A percentile compares a stretch with the other conserved stretches of the same genome.
Conservation (phyloP, 2,888 invertebrate genomes). For the Callosobruchus maculatus region DNA sequence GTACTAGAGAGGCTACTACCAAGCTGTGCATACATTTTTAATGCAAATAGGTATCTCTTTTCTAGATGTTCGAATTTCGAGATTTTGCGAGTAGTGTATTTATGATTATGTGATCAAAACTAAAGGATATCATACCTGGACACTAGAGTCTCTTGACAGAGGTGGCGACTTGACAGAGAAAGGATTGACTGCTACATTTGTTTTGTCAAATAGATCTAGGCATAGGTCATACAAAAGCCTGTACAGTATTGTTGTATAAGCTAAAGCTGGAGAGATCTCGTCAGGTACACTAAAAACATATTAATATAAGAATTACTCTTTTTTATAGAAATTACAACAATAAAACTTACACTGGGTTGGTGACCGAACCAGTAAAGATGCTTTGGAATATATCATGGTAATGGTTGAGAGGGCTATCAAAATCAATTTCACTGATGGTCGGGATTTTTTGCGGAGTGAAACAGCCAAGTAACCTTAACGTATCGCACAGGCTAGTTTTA, state of each 20-base stretch:
- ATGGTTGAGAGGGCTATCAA: conserved; percentile 27
- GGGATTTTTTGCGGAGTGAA: conserved; percentile 54
- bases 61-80: too few relatives aligned
- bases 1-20: too few relatives aligned
- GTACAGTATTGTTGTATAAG: conserved; percentile 81
- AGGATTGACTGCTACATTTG: conserved; percentile 63
- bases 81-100: too few relatives aligned
- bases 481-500: conserved; percentile 89
- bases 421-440: conserved; percentile 37
- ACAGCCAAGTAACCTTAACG: conserved; percentile 87
- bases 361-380: conserved; percentile 72
- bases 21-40: too few relatives aligned
- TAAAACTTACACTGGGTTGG: conserved; percentile 61
- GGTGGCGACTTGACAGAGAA: conserved; percentile 65
- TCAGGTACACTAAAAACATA: conserved; percentile 59
- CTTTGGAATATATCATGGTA: conserved; percentile 59
- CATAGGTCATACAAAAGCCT: conserved; percentile 92
- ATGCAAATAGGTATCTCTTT: too few relatives aligned
- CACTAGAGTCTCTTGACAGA: conserved; percentile 60
- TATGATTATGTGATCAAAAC: too few relatives aligned
- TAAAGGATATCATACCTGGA: conserved; percentile 41
- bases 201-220: conserved; percentile 91
- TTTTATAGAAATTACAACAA: too few relatives aligned
- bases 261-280: conserved; percentile 71
- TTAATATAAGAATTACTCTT: too few relatives aligned